phyloP scores from a whole-genome alignment of 2,113 vertebrate genomes.

The Leucoraja erinaceus region DNA sequence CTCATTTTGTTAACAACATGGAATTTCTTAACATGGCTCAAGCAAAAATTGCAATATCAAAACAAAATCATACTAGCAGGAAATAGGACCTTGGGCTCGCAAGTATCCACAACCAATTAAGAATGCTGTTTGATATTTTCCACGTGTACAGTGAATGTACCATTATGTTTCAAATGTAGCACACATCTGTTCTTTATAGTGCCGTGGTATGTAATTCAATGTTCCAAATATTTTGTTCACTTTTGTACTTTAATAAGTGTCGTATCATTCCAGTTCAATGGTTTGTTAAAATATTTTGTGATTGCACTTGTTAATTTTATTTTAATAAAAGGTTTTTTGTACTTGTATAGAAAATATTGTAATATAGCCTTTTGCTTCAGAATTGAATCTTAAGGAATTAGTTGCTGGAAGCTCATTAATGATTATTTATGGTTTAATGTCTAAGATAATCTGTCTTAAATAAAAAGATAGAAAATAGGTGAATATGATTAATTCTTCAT shows the following conservation, averaged over 20 bases:
- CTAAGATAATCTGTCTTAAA: not conserved
- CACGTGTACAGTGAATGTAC: not conserved
- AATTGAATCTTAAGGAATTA: not conserved
- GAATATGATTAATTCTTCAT: not conserved
- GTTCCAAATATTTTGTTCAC: not conserved
- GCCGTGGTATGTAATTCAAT: not conserved
- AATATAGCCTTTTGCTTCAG: not conserved
- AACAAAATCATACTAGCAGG: not conserved
- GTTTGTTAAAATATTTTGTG: conserved; percentile 9
- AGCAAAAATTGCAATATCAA: not conserved
- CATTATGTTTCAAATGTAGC: not conserved
- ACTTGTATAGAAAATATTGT: not conserved
- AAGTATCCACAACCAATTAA: not conserved
- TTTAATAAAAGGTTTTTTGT: conserved; percentile 24
- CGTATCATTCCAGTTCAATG: not conserved
- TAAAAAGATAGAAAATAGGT: not conserved
- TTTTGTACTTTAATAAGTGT: conserved; percentile 15
- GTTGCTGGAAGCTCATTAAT: not conserved
- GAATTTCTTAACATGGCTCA: not conserved
- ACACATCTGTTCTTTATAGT: not conserved
- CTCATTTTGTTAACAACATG: no score
- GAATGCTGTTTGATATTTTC: not conserved
- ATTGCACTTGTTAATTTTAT: conserved; percentile 29
- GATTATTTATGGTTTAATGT: not conserved
- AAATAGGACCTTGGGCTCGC: not conserved